Percentiles rank a stretch among this genome's conserved stretches.
Evolutionary conservation across 2,888 invertebrate species (phyloP).

Genomic region (Coelinius sp.): DNA sequence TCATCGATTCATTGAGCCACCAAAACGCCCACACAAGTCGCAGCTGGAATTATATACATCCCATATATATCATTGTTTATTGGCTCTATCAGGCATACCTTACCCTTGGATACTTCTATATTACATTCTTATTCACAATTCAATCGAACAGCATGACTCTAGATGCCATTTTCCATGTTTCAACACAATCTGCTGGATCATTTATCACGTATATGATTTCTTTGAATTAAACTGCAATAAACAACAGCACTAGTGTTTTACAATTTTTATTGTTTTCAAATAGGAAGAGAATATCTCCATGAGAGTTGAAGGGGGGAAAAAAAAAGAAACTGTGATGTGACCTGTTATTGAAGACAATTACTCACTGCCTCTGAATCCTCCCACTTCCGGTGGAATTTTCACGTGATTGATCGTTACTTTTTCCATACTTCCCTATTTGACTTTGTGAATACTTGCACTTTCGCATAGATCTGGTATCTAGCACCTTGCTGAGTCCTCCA

Average conservation of each 20-base stretch:
- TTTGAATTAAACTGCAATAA: too few species aligned
- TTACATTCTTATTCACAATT: constrained; percentile 9
- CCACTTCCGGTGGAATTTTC: constrained; percentile 33
- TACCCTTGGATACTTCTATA: neutral
- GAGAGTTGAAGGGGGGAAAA: neutral
- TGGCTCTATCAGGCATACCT: neutral
- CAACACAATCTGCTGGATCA: neutral
- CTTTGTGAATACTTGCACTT: constrained; percentile 30
- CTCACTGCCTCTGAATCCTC: constrained; percentile 24
- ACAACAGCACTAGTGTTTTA: neutral
- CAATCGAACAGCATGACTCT: constrained; percentile 4
- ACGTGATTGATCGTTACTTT: constrained; percentile 23
- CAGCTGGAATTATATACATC: constrained; percentile 19
- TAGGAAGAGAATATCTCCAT: neutral
- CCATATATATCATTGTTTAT: constrained; percentile 21
- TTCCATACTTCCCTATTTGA: constrained; percentile 22
- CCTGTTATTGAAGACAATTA: constrained; percentile 29
- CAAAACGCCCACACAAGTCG: constrained; percentile 16
- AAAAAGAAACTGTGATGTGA: constrained; percentile 2
- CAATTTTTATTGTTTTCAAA: neutral
- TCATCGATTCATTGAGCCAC: constrained; percentile 21
- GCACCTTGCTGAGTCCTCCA: constrained; percentile 3
- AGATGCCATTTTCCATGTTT: neutral
- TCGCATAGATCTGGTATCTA: constrained; percentile 18
- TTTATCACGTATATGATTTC: neutral